Evolutionary conservation across 2,113 vertebrate species (phyloP).

Genomic region (Pristiophorus japonicus): DNA sequence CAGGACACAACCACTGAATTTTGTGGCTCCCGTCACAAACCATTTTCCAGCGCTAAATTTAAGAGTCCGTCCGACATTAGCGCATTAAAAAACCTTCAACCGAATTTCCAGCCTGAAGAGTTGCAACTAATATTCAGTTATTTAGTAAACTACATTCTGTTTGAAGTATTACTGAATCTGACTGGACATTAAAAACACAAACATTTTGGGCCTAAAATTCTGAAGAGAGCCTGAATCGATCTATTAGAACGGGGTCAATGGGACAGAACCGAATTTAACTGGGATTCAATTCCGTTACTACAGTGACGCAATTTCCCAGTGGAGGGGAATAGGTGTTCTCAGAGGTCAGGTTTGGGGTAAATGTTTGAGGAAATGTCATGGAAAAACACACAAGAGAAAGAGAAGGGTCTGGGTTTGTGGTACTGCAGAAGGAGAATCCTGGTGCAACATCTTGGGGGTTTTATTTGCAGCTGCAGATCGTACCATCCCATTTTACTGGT

Average conservation of each 20-base stretch:
- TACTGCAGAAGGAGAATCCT: background rate
- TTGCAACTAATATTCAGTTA: background rate
- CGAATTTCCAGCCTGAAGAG: too few species aligned
- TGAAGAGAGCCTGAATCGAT: background rate
- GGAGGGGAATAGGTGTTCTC: background rate
- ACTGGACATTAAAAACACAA: background rate
- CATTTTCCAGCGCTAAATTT: too few species aligned
- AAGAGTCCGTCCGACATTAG: too few species aligned
- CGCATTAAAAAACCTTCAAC: too few species aligned
- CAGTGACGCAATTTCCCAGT: background rate
- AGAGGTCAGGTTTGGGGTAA: background rate
- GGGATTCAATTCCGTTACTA: background rate
- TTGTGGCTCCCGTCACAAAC: too few species aligned
- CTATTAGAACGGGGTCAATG: background rate
- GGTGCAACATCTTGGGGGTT: background rate
- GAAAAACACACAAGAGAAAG: background rate
- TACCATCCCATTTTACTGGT: background rate
- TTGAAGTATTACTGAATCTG: background rate
- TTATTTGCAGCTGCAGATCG: background rate
- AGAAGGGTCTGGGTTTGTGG: background rate
- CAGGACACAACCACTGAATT: too few species aligned
- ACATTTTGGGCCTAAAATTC: background rate
- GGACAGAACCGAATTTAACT: background rate
- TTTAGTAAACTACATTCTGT: background rate
- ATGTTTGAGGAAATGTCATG: background rate